phyloP scores from a whole-genome alignment of 2,888 invertebrate species.

The Pardosa pseudoannulata region DNA sequence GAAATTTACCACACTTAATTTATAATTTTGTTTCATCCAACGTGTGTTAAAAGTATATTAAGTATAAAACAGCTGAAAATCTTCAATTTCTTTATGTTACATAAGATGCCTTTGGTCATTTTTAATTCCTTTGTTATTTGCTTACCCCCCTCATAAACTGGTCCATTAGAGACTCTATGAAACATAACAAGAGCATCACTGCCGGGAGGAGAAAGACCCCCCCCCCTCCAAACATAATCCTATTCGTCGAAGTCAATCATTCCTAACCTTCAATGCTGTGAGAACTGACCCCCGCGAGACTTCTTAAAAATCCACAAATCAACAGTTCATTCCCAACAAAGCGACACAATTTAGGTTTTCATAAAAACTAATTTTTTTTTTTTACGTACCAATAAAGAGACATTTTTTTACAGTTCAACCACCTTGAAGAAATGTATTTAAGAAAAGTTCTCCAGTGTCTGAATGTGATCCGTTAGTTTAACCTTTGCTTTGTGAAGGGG shows the following conservation, averaged over 20 bases:
- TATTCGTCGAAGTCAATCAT: conserved; percentile 35
- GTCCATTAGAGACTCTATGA: no score
- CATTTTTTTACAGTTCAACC: conserved; percentile 55
- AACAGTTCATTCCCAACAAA: conserved; percentile 51
- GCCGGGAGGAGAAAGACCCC: no score
- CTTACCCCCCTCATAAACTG: no score
- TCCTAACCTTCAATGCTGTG: conserved; percentile 35
- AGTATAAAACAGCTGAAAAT: no score
- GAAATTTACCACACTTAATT: no score
- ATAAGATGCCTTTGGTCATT: no score
- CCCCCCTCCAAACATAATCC: not conserved
- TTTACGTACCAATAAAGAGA: conserved; percentile 12
- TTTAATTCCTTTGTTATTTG: no score
- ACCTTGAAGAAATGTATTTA: conserved; percentile 71
- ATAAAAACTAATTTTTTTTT: conserved; percentile 31
- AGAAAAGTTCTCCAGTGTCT: conserved; percentile 45
- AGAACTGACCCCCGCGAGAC: conserved; percentile 30
- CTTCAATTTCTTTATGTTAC: no score
- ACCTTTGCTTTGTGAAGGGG: conserved; percentile 60
- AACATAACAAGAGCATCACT: no score
- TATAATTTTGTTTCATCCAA: no score
- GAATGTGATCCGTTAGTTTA: conserved; percentile 63
- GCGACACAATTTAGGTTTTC: conserved; percentile 46
- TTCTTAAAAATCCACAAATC: conserved; percentile 64
- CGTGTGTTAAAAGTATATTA: no score